Percentiles rank a stretch among this genome's conserved stretches.
Evolutionary conservation across 1,140 invertebrate genomes (phyloP).

Genomic region (Bombus haemorrhoidalis): DNA sequence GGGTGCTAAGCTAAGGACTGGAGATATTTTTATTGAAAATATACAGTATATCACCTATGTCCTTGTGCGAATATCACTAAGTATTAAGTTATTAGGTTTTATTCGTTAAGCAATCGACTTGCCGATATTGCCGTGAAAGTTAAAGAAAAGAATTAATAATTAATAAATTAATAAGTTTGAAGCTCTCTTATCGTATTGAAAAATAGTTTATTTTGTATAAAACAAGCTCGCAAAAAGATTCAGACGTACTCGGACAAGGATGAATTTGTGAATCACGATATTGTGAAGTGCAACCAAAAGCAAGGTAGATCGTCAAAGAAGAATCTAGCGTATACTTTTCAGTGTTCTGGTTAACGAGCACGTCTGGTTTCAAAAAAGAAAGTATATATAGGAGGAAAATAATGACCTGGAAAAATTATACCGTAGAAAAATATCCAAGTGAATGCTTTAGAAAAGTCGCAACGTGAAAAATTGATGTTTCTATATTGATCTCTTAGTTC

Average conservation of each 20-base stretch:
- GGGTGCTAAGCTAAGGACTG: too few species aligned
- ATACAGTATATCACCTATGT: too few species aligned
- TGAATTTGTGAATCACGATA: neutral
- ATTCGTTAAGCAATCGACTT: too few species aligned
- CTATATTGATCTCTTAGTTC: neutral
- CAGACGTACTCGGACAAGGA: neutral
- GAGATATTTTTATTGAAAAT: too few species aligned
- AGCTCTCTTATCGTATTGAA: too few species aligned
- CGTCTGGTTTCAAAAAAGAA: neutral
- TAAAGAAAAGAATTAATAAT: too few species aligned
- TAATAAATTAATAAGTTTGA: too few species aligned
- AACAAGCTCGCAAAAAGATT: neutral
- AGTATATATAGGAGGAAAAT: neutral
- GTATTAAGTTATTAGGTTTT: too few species aligned
- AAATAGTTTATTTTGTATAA: neutral
- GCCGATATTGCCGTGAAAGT: too few species aligned
- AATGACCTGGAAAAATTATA: slow-evolving; percentile 13
- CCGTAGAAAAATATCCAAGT: neutral
- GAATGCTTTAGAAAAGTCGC: neutral
- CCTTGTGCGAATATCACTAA: too few species aligned
- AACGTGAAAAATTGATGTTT: neutral
- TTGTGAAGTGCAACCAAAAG: neutral
- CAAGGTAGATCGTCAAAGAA: neutral
- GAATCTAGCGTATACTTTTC: neutral
- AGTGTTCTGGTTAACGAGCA: slow-evolving; percentile 1